Base-by-base conservation (phyloP, 2,797 vertebrate species). In the Argentina silus region DNA sequence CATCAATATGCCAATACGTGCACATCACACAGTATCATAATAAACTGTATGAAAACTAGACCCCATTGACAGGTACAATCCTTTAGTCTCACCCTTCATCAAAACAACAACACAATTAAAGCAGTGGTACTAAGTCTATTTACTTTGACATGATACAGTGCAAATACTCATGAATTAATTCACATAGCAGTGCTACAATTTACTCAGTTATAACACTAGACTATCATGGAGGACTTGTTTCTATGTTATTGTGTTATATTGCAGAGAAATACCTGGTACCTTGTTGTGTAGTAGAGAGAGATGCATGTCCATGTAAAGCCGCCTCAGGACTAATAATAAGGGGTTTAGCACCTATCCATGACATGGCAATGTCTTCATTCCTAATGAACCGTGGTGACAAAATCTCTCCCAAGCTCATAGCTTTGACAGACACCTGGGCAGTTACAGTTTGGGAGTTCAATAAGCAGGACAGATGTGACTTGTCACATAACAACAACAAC, bases 351-450 rank as follows among this genome's bases (percentile, higher is more conserved):
- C 76, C 63, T 56, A 53, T 75, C 56, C 43, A 14, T 44, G 64
- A 72, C 60, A 67, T 14, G 73, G 60, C 44, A 48, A 12, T 36
- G 48, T 14, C 43, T 50, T 67, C 75, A 65, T 79, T 85, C 80
- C 88, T 83, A 87, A 85, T 81, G 27, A 83, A 80, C n/a, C 2
- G 62, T 59, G 70, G 77, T 67, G 85, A n/a, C n/a, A 87, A 86
- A 86, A 86, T 83, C 76, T 76, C 48, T 59, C 6, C n/a, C 48
- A 70, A 78, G 68, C 1, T 19, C 17, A 45, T 67, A 27, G 64
- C 83, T 81, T 81, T 36, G 70, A 81, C 81, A 89, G 81, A 74
- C 75, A 75, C 79, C 75, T 69, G 72, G 59, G 67, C 61, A 72
- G 57, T 70, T 71, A 72, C 68, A 73, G 57, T 10, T 85, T 72